These are phyloP conservation scores for Ethmia dodecea DNA, from an alignment of 2,888 invertebrate species.

Conservation along the genomic window DNA sequence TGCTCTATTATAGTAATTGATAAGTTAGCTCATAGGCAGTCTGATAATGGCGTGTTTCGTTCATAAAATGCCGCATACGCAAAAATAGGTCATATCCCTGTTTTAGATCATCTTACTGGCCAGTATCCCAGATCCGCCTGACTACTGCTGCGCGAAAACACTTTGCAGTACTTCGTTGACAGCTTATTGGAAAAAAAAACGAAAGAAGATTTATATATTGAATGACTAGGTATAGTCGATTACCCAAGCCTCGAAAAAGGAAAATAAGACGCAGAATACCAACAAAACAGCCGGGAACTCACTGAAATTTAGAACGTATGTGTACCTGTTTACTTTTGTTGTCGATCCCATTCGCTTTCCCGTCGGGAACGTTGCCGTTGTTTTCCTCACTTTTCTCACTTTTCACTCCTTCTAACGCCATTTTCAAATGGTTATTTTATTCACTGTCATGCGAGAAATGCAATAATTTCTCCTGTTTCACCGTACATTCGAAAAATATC, in stretches of 20 bases:
- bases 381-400: slow-evolving; percentile 75
- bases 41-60: slow-evolving; percentile 2
- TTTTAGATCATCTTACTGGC: slow-evolving; percentile 50
- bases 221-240: not conserved
- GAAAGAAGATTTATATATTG: not conserved
- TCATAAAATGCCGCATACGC: slow-evolving; percentile 36
- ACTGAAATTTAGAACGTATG: slow-evolving; percentile 34
- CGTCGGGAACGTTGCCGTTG: slow-evolving; percentile 69
- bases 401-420: slow-evolving; percentile 76
- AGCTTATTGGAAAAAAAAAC: not conserved
- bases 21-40: not conserved
- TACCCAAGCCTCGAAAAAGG: not conserved
- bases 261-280: not conserved
- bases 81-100: slow-evolving; percentile 69
- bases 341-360: slow-evolving; percentile 76
- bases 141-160: slow-evolving; percentile 56
- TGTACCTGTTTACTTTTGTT: slow-evolving; percentile 78
- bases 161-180: slow-evolving; percentile 26
- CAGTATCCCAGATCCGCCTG: slow-evolving; percentile 37
- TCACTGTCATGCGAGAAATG: slow-evolving; percentile 68
- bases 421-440: slow-evolving; percentile 61
- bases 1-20: not conserved
- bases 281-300: slow-evolving; percentile 29
- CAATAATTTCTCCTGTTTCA: slow-evolving; percentile 44
- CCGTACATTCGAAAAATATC: slow-evolving; percentile 48